phyloP scores from a whole-genome alignment of 2,797 vertebrate genomes.

The Poecilia wingei region DNA sequence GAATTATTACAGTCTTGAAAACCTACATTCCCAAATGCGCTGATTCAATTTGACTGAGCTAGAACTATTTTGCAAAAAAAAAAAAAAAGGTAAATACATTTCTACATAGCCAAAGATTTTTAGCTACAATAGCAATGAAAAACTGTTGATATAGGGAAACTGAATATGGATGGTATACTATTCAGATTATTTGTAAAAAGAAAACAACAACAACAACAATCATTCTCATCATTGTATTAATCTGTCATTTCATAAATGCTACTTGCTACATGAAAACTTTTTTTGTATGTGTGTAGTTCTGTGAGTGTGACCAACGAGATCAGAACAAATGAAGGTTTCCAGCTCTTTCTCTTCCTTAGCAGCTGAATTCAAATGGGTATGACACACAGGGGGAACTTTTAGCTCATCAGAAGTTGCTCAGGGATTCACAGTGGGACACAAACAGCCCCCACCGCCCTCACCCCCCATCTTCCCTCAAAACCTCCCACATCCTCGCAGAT shows the following conservation, averaged over 20 bases:
- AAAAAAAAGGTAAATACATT: neutral
- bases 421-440: constrained; percentile 48
- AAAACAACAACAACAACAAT: neutral
- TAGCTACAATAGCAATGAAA: neutral
- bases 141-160: neutral
- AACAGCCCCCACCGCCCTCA: constrained; percentile 11
- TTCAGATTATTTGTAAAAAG: neutral
- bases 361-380: constrained; percentile 50
- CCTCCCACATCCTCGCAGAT: constrained; percentile 47
- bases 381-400: constrained; percentile 51
- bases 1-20: neutral
- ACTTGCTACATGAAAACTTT: neutral
- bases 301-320: constrained; percentile 3
- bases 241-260: neutral
- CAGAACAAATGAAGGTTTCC: constrained; percentile 25
- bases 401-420: constrained; percentile 52
- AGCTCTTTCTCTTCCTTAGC: constrained; percentile 26
- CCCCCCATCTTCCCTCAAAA: constrained; percentile 1
- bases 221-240: neutral
- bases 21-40: neutral
- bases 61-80: neutral
- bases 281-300: neutral
- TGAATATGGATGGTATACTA: neutral
- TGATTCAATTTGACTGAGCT: neutral
- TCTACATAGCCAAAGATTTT: neutral